phyloP scores from a whole-genome alignment of 1,140 invertebrate genomes.

The Drosophila elegans region DNA sequence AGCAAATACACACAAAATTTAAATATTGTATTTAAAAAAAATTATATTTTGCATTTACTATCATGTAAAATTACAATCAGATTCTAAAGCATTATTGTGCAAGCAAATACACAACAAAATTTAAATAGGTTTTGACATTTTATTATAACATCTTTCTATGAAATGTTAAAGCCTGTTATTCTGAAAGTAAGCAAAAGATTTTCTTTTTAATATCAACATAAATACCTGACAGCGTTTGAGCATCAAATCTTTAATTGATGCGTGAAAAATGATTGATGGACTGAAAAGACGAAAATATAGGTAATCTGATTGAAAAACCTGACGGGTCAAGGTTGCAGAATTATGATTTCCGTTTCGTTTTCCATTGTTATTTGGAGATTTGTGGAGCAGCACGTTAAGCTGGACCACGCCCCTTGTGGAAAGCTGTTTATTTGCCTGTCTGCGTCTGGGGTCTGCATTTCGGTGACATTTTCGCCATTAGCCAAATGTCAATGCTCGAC shows the following conservation, averaged over 20 bases:
- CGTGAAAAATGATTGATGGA: slow-evolving; percentile 27
- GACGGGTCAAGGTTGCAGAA: slow-evolving; percentile 36
- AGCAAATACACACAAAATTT: too few relatives aligned
- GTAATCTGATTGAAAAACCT: slow-evolving; percentile 27
- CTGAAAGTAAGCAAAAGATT: too few relatives aligned
- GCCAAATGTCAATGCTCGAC: slow-evolving; percentile 80
- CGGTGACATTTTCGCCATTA: slow-evolving; percentile 81
- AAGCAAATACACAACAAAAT: too few relatives aligned
- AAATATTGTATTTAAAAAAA: too few relatives aligned
- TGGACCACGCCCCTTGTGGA: slow-evolving; percentile 14
- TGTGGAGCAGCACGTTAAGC: background rate
- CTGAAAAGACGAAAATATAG: slow-evolving; percentile 5
- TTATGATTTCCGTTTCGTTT: slow-evolving; percentile 20
- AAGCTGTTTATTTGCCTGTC: slow-evolving; percentile 59
- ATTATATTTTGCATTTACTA: too few relatives aligned
- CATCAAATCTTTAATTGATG: slow-evolving; percentile 12
- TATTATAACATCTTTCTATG: too few relatives aligned
- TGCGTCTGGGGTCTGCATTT: slow-evolving; percentile 62
- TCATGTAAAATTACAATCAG: too few relatives aligned
- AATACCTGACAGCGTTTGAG: background rate
- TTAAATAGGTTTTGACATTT: too few relatives aligned
- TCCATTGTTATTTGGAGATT: background rate
- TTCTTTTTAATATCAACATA: background rate
- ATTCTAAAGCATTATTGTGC: too few relatives aligned
- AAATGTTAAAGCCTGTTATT: too few relatives aligned